These are phyloP conservation scores for Papilio machaon DNA, from an alignment of 1,140 invertebrate species.

Conservation along the genomic window DNA sequence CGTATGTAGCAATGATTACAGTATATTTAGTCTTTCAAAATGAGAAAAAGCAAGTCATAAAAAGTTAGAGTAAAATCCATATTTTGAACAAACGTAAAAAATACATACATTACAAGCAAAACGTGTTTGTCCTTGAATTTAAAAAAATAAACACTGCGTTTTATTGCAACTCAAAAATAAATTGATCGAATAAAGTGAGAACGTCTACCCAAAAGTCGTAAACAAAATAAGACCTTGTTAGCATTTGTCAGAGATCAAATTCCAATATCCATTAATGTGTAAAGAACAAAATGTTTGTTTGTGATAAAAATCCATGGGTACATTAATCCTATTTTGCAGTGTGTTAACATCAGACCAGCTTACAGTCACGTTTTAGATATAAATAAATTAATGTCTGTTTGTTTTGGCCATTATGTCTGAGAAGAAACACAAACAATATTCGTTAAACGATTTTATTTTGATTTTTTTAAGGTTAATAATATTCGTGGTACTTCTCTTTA, in stretches of 20 bases:
- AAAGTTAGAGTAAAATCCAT: background rate
- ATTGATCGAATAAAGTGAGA: background rate
- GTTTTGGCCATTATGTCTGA: background rate
- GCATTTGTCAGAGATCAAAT: background rate
- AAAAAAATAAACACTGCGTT: background rate
- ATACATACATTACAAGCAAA: background rate
- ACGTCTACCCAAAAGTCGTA: background rate
- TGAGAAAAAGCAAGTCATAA: background rate
- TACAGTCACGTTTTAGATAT: slow-evolving; percentile 53
- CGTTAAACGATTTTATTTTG: too few relatives aligned
- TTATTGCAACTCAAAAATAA: slow-evolving; percentile 24
- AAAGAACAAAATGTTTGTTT: slow-evolving; percentile 38
- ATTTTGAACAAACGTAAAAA: background rate
- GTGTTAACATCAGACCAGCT: slow-evolving; percentile 46
- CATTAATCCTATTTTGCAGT: slow-evolving; percentile 48
- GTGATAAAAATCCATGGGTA: slow-evolving; percentile 46
- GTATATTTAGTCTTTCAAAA: background rate
- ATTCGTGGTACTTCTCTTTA: too few relatives aligned
- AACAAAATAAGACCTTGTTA: background rate
- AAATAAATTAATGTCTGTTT: slow-evolving; percentile 37
- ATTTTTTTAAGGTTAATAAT: too few relatives aligned
- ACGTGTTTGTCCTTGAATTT: slow-evolving; percentile 1
- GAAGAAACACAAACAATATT: background rate
- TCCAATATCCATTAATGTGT: background rate
- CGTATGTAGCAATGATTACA: too few relatives aligned